Evolutionary conservation across 37 sponge, comb jelly and placozoan species (phyloP).

Genomic region (Mnemiopsis leidyi): DNA sequence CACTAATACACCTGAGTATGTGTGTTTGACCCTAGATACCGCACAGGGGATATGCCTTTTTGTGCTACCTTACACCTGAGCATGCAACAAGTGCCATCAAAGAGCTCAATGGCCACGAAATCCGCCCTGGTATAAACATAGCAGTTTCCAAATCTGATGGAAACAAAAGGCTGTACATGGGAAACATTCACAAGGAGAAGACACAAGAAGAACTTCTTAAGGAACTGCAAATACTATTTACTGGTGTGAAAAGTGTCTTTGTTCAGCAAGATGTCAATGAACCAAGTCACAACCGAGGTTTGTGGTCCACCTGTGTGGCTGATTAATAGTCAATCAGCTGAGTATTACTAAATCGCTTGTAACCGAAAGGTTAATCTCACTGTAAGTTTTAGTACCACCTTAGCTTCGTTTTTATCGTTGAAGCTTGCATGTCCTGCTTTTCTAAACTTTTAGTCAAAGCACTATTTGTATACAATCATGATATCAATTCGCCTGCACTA

Average conservation of each 20-base stretch:
- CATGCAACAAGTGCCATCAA: conserved; percentile 11
- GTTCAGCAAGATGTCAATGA: conserved; percentile 25
- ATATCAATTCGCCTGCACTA: no score
- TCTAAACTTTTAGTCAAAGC: no score
- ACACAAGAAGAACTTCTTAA: not conserved
- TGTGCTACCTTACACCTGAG: conserved; percentile 2
- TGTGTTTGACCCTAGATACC: no score
- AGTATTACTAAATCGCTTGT: no score
- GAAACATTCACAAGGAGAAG: conserved; percentile 59
- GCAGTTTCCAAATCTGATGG: conserved; percentile 39
- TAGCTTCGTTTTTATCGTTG: no score
- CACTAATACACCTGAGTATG: no score
- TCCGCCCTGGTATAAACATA: not conserved
- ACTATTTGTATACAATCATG: no score
- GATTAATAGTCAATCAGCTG: no score
- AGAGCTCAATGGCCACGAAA: conserved; percentile 30
- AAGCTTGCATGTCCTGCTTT: no score
- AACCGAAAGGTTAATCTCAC: no score
- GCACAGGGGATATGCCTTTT: conserved; percentile 60
- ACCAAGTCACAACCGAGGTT: not conserved
- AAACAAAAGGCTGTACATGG: conserved; percentile 57
- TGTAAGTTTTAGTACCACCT: no score
- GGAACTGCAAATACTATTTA: not conserved
- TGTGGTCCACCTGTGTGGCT: no score
- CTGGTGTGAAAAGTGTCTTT: not conserved